A percentile compares a stretch with the other conserved stretches of the same genome.
Conservation (phyloP, 2,113 vertebrate species). For the Prietella phreatophila region DNA sequence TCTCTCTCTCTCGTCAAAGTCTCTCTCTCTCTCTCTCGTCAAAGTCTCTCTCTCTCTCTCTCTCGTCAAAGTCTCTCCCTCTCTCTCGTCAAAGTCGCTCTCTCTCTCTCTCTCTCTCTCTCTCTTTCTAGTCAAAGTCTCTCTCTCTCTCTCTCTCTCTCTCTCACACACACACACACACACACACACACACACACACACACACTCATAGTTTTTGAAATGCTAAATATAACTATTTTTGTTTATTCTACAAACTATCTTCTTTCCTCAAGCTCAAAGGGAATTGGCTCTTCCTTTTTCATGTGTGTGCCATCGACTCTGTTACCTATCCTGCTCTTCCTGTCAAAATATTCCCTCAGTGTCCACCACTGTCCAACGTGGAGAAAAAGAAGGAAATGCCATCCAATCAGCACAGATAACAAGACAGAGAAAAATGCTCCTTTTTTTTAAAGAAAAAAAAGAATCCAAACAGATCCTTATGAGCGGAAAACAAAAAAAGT, state of each 20-base stretch:
- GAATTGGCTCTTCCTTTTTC: conserved; percentile 6
- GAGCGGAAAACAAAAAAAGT: not conserved
- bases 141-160: not conserved
- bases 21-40: not conserved
- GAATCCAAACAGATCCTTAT: conserved; percentile 4
- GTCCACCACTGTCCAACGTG: conserved; percentile 8
- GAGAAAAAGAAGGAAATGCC: conserved; percentile 38
- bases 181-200: not conserved
- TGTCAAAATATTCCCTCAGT: conserved; percentile 49
- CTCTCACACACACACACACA: no score
- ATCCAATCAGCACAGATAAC: conserved; percentile 8
- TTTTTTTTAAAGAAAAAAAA: not conserved
- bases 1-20: not conserved
- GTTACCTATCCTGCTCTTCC: conserved; percentile 27
- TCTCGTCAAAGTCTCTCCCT: no score
- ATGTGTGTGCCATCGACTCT: conserved; percentile 17
- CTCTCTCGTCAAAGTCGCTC: no score
- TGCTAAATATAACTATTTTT: not conserved
- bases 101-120: not conserved
- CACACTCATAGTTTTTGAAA: not conserved
- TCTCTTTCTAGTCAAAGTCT: no score
- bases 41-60: not conserved
- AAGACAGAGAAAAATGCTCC: not conserved
- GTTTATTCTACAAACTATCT: not conserved
- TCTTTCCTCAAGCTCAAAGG: not conserved